Evolutionary conservation across 2,113 vertebrate genomes (phyloP).

Genomic region (Proteles cristata): DNA sequence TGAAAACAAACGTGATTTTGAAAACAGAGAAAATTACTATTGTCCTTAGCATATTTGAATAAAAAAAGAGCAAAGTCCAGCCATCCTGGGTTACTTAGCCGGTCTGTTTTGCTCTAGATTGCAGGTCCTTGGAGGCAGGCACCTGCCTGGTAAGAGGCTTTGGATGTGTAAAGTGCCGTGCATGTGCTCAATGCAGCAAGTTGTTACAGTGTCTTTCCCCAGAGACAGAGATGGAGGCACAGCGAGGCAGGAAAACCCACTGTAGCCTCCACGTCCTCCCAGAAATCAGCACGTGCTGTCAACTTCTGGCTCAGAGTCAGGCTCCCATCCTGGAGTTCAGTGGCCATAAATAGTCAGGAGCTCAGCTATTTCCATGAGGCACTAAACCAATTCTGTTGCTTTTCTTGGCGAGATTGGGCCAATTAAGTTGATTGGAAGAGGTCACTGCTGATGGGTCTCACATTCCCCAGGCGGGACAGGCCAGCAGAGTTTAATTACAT

Average conservation of each 20-base stretch:
- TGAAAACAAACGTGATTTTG: slow-evolving; percentile 44
- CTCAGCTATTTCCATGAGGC: slow-evolving; percentile 81
- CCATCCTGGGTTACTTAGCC: not conserved
- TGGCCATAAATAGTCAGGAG: slow-evolving; percentile 82
- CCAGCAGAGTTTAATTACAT: slow-evolving; percentile 76
- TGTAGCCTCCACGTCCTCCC: slow-evolving; percentile 27
- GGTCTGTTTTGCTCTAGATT: not conserved
- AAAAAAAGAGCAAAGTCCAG: not conserved
- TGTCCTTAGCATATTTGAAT: slow-evolving; percentile 2
- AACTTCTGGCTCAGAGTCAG: slow-evolving; percentile 71
- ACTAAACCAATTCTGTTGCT: slow-evolving; percentile 82
- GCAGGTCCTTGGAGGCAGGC: not conserved
- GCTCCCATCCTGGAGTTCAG: slow-evolving; percentile 75
- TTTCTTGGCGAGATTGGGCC: slow-evolving; percentile 81
- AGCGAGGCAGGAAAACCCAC: not conserved
- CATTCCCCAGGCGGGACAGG: slow-evolving; percentile 76
- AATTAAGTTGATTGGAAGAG: slow-evolving; percentile 84
- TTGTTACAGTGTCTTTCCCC: not conserved
- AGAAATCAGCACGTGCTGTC: slow-evolving; percentile 59
- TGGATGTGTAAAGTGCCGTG: not conserved
- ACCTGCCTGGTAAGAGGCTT: not conserved
- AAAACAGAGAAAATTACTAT: not conserved
- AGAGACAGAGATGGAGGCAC: slow-evolving; percentile 36
- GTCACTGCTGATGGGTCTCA: slow-evolving; percentile 75
- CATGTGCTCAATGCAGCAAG: not conserved